These are phyloP conservation scores for Drosophila insularis DNA, from an alignment of 1,140 invertebrate species.

Conservation along the genomic window DNA sequence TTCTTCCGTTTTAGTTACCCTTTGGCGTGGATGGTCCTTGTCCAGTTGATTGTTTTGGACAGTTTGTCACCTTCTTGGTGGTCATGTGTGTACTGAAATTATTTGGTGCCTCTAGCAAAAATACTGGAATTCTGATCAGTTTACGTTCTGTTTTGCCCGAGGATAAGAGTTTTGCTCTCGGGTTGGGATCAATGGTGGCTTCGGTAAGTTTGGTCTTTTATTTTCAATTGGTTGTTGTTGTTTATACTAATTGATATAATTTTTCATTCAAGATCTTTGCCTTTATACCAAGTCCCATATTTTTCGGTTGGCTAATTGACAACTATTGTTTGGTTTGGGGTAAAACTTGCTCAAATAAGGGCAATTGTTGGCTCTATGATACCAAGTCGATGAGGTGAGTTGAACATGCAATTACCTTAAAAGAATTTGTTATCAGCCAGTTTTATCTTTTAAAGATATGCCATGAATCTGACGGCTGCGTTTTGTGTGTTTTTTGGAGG, in stretches of 20 bases:
- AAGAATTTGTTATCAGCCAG: background rate
- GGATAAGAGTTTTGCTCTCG: constrained; percentile 88
- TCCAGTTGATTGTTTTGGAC: constrained; percentile 85
- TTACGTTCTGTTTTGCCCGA: constrained; percentile 87
- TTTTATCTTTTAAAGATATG: constrained; percentile 79
- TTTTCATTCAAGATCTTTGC: constrained; percentile 76
- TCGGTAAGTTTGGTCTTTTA: constrained; percentile 78
- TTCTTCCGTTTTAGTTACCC: constrained; percentile 30
- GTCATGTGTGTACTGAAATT: constrained; percentile 87
- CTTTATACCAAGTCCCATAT: constrained; percentile 88
- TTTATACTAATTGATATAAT: too few species aligned
- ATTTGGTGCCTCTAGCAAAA: constrained; percentile 86
- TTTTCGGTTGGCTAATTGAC: constrained; percentile 89
- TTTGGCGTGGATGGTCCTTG: constrained; percentile 84
- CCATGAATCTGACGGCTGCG: constrained; percentile 86
- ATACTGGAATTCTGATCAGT: constrained; percentile 87
- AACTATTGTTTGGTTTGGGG: constrained; percentile 88
- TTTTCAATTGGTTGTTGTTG: too few species aligned
- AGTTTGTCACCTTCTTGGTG: constrained; percentile 86
- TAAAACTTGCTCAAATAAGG: constrained; percentile 87
- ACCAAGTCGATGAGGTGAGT: constrained; percentile 81
- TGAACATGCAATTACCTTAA: background rate
- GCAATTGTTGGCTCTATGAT: constrained; percentile 90
- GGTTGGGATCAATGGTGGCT: constrained; percentile 85
- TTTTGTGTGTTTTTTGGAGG: constrained; percentile 86